Evolutionary conservation across 2,888 invertebrate species (phyloP), one percentile per base, ranked within the genome.

Genomic region (Lepidocyrtinus sp.): DNA sequence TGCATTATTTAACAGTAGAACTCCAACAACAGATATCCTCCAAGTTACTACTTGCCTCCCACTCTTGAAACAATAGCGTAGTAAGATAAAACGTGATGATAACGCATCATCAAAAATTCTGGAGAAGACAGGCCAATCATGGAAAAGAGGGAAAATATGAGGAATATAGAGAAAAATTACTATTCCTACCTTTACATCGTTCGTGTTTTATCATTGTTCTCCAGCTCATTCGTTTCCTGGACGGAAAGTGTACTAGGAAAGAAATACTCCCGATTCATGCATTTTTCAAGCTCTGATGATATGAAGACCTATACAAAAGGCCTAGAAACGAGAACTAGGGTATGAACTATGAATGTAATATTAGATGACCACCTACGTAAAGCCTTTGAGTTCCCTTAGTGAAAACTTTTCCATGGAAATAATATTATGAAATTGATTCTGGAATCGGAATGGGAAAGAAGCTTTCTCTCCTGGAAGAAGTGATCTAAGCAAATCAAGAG

Each of bases 81-180:
- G 25, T 55, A 22, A 55, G 69, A 69, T 69, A 69, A 69, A 46
- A 69, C 69, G 69, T 69, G 69, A 69, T 69, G 69, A 69, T 69
- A 69, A 69, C 25, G 59, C 69, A 24, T 59, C 55, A 25, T 69
- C 21, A 22, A 59, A 69, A 69, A 69, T 69, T 69, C 55, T 59
- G 25, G 46, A 7, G 69, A 59, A 69, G 69, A 69, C 69, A 69
- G 36, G 26, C 69, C 59, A 69, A 69, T 55, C 59, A 69, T 46
- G 22, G 36, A 21, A 25, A 55, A 67, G 36, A 15, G 22, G 25
- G 25, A 25, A n/a, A 24, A 26, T 1, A 17, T 24, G 55, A n/a
- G n/a, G n/a, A 12, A 65, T 36, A 65, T 65, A 64, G 12, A 12
- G 36, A 36, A 36, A 36, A 36, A 5, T 36, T 12, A n/a, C n/a